These are phyloP conservation scores for Sciurus carolinensis DNA, from an alignment of 2,797 vertebrate species.

Conservation along the genomic window DNA sequence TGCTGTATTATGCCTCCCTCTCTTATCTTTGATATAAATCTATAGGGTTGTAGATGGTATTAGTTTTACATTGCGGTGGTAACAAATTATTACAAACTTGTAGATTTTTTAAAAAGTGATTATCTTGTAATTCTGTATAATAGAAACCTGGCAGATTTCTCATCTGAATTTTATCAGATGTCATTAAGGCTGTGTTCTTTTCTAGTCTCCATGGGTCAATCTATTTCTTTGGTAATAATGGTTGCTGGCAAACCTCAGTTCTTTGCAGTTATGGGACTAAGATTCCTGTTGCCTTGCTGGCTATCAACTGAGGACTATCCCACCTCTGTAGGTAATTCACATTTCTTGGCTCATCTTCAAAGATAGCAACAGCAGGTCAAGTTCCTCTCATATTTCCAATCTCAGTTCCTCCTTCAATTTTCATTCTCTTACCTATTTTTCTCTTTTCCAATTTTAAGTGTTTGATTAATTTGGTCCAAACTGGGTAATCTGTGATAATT, in stretches of 20 bases:
- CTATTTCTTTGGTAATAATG: neutral
- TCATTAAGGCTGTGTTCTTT: neutral
- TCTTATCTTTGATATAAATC: neutral
- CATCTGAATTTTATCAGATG: neutral
- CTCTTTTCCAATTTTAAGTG: neutral
- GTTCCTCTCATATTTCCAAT: neutral
- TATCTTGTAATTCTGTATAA: neutral
- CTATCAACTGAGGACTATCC: neutral
- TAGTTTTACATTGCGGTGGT: neutral
- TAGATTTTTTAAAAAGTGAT: neutral
- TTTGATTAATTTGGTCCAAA: neutral
- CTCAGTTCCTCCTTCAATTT: neutral
- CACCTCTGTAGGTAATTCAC: neutral
- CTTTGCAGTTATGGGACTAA: neutral
- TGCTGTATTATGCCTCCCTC: neutral
- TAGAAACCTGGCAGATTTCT: neutral
- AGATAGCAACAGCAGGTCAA: accelerated
- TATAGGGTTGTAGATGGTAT: neutral
- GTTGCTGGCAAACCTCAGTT: neutral
- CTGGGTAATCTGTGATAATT: neutral
- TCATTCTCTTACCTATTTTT: neutral
- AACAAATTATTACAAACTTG: constrained; percentile 12
- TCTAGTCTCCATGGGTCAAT: neutral
- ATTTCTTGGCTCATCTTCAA: neutral
- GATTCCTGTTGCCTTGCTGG: neutral